A percentile compares a stretch with the other conserved stretches of the same genome.
Evolutionary conservation across 1,140 invertebrate species (phyloP).

Genomic region (Halyomorpha halys): DNA sequence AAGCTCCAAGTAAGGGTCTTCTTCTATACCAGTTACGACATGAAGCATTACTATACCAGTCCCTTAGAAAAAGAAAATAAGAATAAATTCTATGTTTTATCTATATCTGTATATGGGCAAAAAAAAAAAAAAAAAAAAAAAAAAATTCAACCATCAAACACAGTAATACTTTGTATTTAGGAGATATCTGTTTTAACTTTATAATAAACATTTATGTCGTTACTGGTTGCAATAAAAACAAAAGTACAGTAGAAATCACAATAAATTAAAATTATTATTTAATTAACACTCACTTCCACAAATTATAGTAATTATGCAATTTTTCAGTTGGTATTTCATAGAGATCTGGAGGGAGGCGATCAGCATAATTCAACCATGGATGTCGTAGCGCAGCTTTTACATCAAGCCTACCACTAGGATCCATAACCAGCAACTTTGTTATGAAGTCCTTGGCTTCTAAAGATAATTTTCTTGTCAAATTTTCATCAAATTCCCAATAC

Average conservation of each 20-base stretch:
- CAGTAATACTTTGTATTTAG: no score
- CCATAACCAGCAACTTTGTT: conserved; percentile 60
- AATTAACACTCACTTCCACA: conserved; percentile 46
- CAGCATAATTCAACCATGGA: conserved; percentile 72
- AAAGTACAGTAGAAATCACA: no score
- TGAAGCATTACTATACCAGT: conserved; percentile 80
- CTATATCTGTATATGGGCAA: no score
- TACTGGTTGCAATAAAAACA: no score
- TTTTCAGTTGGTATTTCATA: conserved; percentile 55
- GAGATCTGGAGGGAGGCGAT: conserved; percentile 49
- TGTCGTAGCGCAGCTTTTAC: conserved; percentile 67
- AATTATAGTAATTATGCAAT: conserved; percentile 56
- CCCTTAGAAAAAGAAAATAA: conserved; percentile 41
- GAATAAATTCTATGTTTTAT: neutral
- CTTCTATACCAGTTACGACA: conserved; percentile 76
- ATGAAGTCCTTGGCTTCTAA: conserved; percentile 81
- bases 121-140: neutral
- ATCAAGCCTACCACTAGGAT: conserved; percentile 64
- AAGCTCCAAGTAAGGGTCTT: conserved; percentile 66
- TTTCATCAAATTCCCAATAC: conserved; percentile 51
- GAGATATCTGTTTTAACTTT: no score
- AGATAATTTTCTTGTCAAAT: conserved; percentile 59
- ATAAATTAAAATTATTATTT: neutral
- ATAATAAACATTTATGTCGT: no score
- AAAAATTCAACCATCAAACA: neutral